Conservation (phyloP, 2,888 invertebrate species). For the Lasioglossum oenotherae region DNA sequence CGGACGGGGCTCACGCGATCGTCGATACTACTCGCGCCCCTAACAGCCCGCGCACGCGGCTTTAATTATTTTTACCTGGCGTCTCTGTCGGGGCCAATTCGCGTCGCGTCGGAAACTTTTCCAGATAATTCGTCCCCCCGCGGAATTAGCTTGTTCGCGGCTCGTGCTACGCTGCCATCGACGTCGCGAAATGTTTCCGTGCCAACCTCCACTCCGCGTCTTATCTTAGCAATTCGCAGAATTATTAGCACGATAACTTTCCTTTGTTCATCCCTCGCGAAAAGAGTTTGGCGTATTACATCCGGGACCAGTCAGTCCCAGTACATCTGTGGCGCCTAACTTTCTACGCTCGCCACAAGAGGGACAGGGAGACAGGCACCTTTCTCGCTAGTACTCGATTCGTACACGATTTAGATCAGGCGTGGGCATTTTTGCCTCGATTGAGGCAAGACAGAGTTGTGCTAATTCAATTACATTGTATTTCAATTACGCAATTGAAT, state of each 20-base stretch:
- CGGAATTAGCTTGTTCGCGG: slow-evolving; percentile 55
- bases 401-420: no score
- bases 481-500: no score
- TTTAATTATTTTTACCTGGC: slow-evolving; percentile 65
- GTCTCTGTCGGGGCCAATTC: slow-evolving; percentile 29
- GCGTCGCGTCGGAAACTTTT: slow-evolving; percentile 13
- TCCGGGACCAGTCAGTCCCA: no score
- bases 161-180: slow-evolving; percentile 47
- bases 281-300: neutral
- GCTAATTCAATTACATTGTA: no score
- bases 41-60: slow-evolving; percentile 3
- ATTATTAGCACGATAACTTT: neutral
- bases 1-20: slow-evolving; percentile 71
- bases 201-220: neutral
- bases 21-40: slow-evolving; percentile 62
- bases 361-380: no score
- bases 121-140: slow-evolving; percentile 30
- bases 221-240: neutral
- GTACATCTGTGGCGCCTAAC: no score
- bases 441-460: no score
- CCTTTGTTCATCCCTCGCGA: neutral
- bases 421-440: no score
- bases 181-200: slow-evolving; percentile 14
- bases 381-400: no score
- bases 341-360: no score